Evolutionary conservation across 2,797 vertebrate species (phyloP).

Genomic region (Salmo trutta): DNA sequence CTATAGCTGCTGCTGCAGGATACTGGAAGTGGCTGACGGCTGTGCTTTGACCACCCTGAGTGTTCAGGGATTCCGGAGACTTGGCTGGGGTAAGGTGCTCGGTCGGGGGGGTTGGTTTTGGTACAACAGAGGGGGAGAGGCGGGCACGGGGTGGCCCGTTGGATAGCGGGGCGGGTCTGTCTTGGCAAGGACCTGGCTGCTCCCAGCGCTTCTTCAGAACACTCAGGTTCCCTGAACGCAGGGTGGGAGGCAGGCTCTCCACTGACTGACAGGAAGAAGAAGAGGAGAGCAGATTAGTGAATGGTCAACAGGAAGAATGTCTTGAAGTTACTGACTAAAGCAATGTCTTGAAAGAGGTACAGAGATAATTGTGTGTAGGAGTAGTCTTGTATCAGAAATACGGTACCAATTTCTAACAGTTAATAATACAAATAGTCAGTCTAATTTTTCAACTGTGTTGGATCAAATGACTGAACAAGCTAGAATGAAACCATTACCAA

Average conservation of each 20-base stretch:
- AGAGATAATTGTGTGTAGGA: too few relatives aligned
- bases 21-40: conserved; percentile 35
- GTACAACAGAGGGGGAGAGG: conserved; percentile 22
- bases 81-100: conserved; percentile 34
- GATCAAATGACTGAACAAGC: not conserved
- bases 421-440: not conserved
- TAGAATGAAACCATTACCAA: not conserved
- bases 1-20: conserved; percentile 20
- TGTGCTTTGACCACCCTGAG: conserved; percentile 27
- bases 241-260: conserved; percentile 73
- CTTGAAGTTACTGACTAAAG: not conserved
- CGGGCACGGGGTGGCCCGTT: conserved; percentile 22
- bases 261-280: conserved; percentile 67
- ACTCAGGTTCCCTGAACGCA: conserved; percentile 81
- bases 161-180: conserved; percentile 36
- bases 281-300: not conserved
- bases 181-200: conserved; percentile 46
- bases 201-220: conserved; percentile 94
- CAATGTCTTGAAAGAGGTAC: not conserved
- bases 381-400: too few relatives aligned
- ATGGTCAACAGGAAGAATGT: not conserved
- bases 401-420: not conserved
- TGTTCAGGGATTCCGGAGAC: conserved; percentile 29
- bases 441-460: not conserved
- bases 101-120: conserved; percentile 32